Percentiles rank a stretch among this genome's conserved stretches.
Conservation (phyloP, 2,888 invertebrate genomes). For the Cataglyphis albicans region DNA sequence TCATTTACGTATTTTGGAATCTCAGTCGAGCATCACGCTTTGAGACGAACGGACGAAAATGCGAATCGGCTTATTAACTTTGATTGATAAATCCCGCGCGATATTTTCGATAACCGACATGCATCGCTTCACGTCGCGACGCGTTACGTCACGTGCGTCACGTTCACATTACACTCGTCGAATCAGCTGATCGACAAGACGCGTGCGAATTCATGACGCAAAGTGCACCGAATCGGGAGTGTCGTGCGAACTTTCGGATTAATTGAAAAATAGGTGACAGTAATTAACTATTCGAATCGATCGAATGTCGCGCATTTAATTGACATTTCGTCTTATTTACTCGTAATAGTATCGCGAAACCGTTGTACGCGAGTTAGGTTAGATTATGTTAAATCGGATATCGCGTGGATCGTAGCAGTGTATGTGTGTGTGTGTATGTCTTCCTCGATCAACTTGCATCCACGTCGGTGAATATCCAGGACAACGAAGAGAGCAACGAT, state of each 20-base stretch:
- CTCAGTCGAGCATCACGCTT: neutral
- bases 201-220: neutral
- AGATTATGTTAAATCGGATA: neutral
- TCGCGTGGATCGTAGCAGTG: neutral
- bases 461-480: neutral
- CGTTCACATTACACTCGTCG: neutral
- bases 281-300: neutral
- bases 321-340: neutral
- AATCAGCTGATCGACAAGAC: neutral
- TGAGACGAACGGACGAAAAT: neutral
- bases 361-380: neutral
- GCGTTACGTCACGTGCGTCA: neutral
- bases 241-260: neutral
- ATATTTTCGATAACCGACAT: conserved; percentile 10
- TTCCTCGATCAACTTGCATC: too few relatives aligned
- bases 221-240: neutral
- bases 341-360: neutral
- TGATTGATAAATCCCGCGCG: conserved; percentile 8
- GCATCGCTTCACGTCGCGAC: neutral
- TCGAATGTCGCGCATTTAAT: neutral
- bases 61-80: neutral
- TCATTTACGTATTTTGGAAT: neutral
- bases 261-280: conserved; percentile 14
- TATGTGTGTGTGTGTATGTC: too few relatives aligned
- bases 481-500: neutral